These are phyloP conservation scores for Potamarius usumacintae DNA, from an alignment of 2,113 vertebrate genomes.

Conservation along the genomic window DNA sequence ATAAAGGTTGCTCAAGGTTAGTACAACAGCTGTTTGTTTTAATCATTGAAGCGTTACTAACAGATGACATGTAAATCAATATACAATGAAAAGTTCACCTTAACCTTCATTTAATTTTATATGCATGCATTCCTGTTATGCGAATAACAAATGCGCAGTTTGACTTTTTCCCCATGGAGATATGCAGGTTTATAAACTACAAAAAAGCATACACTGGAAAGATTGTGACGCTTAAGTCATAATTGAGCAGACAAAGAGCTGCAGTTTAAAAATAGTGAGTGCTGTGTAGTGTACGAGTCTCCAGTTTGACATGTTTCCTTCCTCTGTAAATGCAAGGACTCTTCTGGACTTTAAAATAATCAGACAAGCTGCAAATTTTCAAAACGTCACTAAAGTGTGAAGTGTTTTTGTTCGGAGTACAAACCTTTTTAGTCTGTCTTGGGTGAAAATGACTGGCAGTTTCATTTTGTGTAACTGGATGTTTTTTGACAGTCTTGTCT, in stretches of 20 bases:
- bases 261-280: slow-evolving; percentile 62
- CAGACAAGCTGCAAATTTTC: background rate
- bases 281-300: slow-evolving; percentile 56
- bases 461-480: background rate
- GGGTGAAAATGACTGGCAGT: background rate
- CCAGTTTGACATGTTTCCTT: slow-evolving; percentile 38
- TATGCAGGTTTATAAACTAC: background rate
- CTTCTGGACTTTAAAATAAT: background rate
- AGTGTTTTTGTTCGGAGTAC: background rate
- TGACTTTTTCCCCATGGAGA: background rate
- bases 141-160: background rate
- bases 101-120: background rate
- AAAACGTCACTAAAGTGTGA: background rate
- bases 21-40: slow-evolving; percentile 68
- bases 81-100: background rate
- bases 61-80: background rate
- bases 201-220: background rate
- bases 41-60: slow-evolving; percentile 22
- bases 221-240: slow-evolving; percentile 23
- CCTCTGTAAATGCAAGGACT: slow-evolving; percentile 1
- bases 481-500: too few relatives aligned
- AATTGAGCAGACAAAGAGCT: slow-evolving; percentile 38
- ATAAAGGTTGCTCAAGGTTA: slow-evolving; percentile 76
- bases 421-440: background rate
- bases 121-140: background rate